These are phyloP conservation scores for Pseudomugil tenellus DNA, from an alignment of 2,797 vertebrate genomes.

Conservation along the genomic window DNA sequence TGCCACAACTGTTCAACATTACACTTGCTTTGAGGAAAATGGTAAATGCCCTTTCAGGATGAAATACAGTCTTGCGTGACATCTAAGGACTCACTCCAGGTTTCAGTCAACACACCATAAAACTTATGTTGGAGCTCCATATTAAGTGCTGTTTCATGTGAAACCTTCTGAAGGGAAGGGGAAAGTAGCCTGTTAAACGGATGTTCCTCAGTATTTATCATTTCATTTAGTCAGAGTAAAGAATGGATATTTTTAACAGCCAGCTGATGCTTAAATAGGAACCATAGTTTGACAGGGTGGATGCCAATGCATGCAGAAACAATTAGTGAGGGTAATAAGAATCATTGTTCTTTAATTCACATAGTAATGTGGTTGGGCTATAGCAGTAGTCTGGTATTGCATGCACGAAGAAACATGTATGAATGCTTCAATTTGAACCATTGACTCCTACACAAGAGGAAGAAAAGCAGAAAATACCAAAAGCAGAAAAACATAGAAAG, in stretches of 20 bases:
- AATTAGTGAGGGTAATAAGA: slow-evolving; percentile 58
- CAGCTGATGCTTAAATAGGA: slow-evolving; percentile 43
- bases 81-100: slow-evolving; percentile 59
- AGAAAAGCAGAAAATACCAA: not conserved
- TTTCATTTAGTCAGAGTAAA: slow-evolving; percentile 53
- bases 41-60: slow-evolving; percentile 53
- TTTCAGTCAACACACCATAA: slow-evolving; percentile 63
- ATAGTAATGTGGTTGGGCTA: slow-evolving; percentile 35
- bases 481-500: not conserved
- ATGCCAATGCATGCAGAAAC: slow-evolving; percentile 54
- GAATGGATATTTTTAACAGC: slow-evolving; percentile 46
- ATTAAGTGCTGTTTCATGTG: slow-evolving; percentile 28
- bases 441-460: not conserved
- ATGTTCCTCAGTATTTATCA: slow-evolving; percentile 24
- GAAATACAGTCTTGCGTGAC: slow-evolving; percentile 58
- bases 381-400: slow-evolving; percentile 11
- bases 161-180: slow-evolving; percentile 31
- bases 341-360: slow-evolving; percentile 59
- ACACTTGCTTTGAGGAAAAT: slow-evolving; percentile 52
- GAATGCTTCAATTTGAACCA: slow-evolving; percentile 6
- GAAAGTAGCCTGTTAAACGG: slow-evolving; percentile 33
- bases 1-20: slow-evolving; percentile 47
- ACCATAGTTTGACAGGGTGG: slow-evolving; percentile 48
- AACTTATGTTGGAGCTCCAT: slow-evolving; percentile 40
- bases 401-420: slow-evolving; percentile 13